Percentiles rank a stretch among this genome's conserved stretches.
These are phyloP conservation scores for Loripinus fragilis DNA, from an alignment of 2,888 invertebrate species.

Conservation along the genomic window DNA sequence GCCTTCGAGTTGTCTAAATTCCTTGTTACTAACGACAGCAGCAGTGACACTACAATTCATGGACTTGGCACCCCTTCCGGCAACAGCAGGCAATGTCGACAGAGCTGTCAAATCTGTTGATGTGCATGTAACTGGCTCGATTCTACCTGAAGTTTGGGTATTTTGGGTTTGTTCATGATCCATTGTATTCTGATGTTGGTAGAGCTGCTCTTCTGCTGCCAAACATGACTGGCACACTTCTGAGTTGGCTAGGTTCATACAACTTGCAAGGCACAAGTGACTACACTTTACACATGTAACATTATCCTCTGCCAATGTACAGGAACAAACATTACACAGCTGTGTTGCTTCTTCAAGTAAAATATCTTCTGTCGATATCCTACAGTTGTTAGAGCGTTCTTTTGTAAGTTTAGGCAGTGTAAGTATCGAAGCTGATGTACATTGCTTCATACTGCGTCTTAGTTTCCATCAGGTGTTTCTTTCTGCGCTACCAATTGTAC, in stretches of 20 bases:
- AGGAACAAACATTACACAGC: slow-evolving; percentile 1
- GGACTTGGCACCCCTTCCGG: background rate
- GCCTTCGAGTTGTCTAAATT: no score
- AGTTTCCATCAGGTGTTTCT: background rate
- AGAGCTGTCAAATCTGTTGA: background rate
- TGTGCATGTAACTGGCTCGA: no score
- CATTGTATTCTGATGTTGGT: background rate
- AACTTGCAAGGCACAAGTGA: background rate
- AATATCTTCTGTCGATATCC: no score
- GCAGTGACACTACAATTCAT: background rate
- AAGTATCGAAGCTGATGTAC: background rate
- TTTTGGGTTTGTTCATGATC: background rate
- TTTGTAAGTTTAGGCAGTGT: background rate
- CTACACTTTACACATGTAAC: background rate
- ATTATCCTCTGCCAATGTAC: background rate
- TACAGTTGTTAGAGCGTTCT: no score
- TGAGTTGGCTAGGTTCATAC: background rate
- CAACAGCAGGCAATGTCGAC: background rate
- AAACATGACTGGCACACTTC: background rate
- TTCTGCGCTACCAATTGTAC: background rate
- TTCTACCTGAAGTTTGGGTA: no score
- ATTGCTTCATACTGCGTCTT: background rate
- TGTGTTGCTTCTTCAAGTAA: background rate
- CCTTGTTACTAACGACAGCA: no score
- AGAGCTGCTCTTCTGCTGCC: background rate